Evolutionary conservation across 2,888 invertebrate species (phyloP), one percentile per base, ranked within the genome.

Genomic region (Pollenia labialis): DNA sequence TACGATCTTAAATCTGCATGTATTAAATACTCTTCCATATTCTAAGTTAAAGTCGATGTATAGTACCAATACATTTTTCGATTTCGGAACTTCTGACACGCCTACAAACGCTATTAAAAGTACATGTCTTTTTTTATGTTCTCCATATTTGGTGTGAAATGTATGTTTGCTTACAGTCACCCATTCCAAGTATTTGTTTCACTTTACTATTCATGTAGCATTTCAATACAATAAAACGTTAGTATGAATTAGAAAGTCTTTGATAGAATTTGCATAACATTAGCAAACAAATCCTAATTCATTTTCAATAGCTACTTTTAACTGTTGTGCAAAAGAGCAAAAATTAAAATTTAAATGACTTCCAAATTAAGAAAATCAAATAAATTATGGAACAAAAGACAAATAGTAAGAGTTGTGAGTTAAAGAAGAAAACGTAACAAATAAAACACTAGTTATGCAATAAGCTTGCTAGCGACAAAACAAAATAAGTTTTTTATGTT

Each of bases 161-260:
- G 16, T 71, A 75, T 71, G 8, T 71, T 75, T 50, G 71, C 16
- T 11, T 80, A 52, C 44, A 56, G 11, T 32, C 16, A 18, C 16
- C 58, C 48, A 48, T 77, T 14, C 44, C 10, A 46, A 1, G 7
- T 56, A 58, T 48, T 50, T 62, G 23, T 46, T 42, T 71, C 9
- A 56, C n/a, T 14, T 23, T 48, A 46, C 16, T 44, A 12, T 58
- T 8, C 10, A 32, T 58, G 12, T 12, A 58, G 32, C 40, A 68
- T 66, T 68, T 56, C 40, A 46, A 62, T n/a, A 76, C 18, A 58
- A 69, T 40, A 56, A 79, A 82, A 82, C 82, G 76, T 76, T 76
- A 76, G 50, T 62, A 46, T 80, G 75, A 76, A 86, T 83, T 82
- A 83, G 86, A 86, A 86, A 86, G 82, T 82, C 64, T 80, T 64